These are phyloP conservation scores for Zaprionus tsacasi DNA, from an alignment of 1,140 invertebrate species.

Conservation along the genomic window DNA sequence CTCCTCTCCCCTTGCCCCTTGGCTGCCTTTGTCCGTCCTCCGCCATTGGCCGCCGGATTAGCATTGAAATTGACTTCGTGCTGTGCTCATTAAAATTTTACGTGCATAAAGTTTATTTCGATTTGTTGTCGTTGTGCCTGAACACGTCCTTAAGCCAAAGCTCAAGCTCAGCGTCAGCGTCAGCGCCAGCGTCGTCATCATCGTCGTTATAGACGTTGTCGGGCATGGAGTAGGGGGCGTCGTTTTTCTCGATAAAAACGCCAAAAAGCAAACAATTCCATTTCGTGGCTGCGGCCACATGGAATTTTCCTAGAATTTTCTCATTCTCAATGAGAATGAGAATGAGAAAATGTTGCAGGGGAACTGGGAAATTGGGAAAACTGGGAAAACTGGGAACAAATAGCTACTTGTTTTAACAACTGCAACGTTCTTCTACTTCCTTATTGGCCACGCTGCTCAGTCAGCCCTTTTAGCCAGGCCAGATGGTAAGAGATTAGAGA, in stretches of 20 bases:
- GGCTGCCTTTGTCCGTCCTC: constrained; percentile 30
- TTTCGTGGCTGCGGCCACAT: constrained; percentile 38
- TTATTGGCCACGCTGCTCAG: constrained; percentile 49
- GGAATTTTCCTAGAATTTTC: constrained; percentile 48
- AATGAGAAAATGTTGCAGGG: constrained; percentile 32
- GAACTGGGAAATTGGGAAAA: too few relatives aligned
- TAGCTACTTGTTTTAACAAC: constrained; percentile 54
- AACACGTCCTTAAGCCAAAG: constrained; percentile 41
- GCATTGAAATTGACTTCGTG: constrained; percentile 83
- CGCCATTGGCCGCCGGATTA: constrained; percentile 74
- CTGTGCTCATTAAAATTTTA: constrained; percentile 83
- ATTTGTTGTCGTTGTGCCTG: constrained; percentile 56
- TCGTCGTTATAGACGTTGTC: constrained; percentile 5
- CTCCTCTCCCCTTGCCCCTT: constrained; percentile 22
- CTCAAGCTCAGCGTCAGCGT: constrained; percentile 20
- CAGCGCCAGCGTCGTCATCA: constrained; percentile 12
- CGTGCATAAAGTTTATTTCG: constrained; percentile 81
- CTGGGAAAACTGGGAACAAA: constrained; percentile 28
- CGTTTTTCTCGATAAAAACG: constrained; percentile 36
- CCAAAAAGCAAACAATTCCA: constrained; percentile 51
- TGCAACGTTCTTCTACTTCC: constrained; percentile 52
- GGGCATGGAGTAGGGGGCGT: neutral
- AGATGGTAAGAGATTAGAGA: neutral
- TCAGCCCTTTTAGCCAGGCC: constrained; percentile 38
- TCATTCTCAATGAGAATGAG: constrained; percentile 25